A percentile compares a stretch with the other conserved stretches of the same genome.
phyloP scores from a whole-genome alignment of 30 jellyfish, hydroid and myxozoan species.

The Turritopsis rubra region DNA sequence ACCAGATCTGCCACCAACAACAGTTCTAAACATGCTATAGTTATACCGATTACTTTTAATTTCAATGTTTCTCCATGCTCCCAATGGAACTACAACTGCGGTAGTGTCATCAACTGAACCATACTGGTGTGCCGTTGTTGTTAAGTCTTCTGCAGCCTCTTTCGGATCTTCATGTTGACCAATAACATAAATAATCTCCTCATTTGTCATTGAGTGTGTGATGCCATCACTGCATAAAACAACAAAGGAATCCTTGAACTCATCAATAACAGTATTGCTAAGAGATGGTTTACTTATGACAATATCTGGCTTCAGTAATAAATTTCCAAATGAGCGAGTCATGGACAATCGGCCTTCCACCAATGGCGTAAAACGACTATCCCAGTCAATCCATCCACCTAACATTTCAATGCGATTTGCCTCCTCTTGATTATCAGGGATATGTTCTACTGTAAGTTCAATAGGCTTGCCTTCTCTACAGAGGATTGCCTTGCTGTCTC shows the following conservation, averaged over 20 bases:
- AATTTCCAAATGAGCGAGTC: conserved; percentile 90
- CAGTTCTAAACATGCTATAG: conserved; percentile 34
- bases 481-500: conserved; percentile 77
- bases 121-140: conserved; percentile 76
- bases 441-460: conserved; percentile 64
- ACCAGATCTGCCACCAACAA: conserved; percentile 31
- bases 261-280: conserved; percentile 26
- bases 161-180: conserved; percentile 48
- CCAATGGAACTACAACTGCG: conserved; percentile 61
- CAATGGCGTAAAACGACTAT: conserved; percentile 62
- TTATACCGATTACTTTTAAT: conserved; percentile 2
- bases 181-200: conserved; percentile 49
- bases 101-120: conserved; percentile 93
- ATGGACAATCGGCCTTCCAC: conserved; percentile 68
- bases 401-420: conserved; percentile 41
- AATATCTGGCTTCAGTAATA: conserved; percentile 36
- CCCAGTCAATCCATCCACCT: conserved; percentile 97
- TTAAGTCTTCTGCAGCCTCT: conserved; percentile 64
- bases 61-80: conserved; percentile 40
- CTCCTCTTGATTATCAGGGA: conserved; percentile 70
- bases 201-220: conserved; percentile 62
- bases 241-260: conserved; percentile 38
- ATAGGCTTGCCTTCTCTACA: conserved; percentile 60
- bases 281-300: conserved; percentile 54
- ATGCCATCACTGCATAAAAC: conserved; percentile 84